phyloP scores from a whole-genome alignment of 2,888 invertebrate species.

The Hybos culiciformis region DNA sequence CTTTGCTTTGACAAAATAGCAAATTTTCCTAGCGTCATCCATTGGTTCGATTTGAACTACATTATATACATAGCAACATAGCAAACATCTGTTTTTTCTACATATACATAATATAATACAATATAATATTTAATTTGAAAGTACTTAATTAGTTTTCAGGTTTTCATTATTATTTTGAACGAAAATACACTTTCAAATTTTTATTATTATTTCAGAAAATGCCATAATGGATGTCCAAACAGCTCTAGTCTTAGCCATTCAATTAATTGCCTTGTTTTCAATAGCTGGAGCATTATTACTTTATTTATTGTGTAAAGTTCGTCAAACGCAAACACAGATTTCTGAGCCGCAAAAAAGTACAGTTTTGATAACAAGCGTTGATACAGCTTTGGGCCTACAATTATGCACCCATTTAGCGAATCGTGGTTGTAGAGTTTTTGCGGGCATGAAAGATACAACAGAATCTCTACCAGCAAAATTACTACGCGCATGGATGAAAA shows the following conservation, averaged over 20 bases:
- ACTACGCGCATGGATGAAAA: conserved; percentile 46
- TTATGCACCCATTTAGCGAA: conserved; percentile 57
- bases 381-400: conserved; percentile 67
- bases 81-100: too few species aligned
- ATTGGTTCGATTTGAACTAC: too few species aligned
- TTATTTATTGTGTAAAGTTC: conserved; percentile 63
- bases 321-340: conserved; percentile 40
- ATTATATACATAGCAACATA: too few species aligned
- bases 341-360: conserved; percentile 46
- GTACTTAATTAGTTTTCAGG: background rate
- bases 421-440: conserved; percentile 64
- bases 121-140: too few species aligned
- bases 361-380: conserved; percentile 65
- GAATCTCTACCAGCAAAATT: conserved; percentile 47
- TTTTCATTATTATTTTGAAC: background rate
- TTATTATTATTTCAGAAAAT: conserved; percentile 22
- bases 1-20: too few species aligned
- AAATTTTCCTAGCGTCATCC: too few species aligned
- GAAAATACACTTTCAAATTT: background rate
- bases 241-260: conserved; percentile 64
- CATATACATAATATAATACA: too few species aligned
- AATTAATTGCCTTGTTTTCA: conserved; percentile 65
- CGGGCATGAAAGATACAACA: conserved; percentile 47
- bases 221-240: conserved; percentile 65
- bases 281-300: conserved; percentile 70